phyloP scores from a whole-genome alignment of 1,140 invertebrate genomes.

The Eriosoma lanigerum region DNA sequence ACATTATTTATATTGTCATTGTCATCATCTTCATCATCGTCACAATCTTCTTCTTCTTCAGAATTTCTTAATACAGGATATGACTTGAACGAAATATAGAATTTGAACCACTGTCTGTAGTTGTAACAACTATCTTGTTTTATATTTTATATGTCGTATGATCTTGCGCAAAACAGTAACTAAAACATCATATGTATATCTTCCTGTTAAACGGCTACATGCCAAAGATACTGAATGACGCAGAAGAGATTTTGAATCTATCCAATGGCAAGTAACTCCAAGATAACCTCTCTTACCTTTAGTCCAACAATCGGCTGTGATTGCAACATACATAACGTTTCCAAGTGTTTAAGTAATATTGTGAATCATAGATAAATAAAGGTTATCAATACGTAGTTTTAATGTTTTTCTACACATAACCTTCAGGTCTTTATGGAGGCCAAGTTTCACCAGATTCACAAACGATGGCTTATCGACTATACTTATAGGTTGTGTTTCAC shows the following conservation, averaged over 20 bases:
- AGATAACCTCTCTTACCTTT: slow-evolving; percentile 32
- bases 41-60: neutral
- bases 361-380: slow-evolving; percentile 19
- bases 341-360: slow-evolving; percentile 26
- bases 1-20: neutral
- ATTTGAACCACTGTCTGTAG: neutral
- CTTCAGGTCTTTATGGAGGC: slow-evolving; percentile 14
- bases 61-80: neutral
- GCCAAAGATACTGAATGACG: slow-evolving; percentile 26
- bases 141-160: neutral
- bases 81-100: neutral
- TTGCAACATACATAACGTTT: slow-evolving; percentile 24
- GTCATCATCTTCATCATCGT: neutral
- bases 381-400: slow-evolving; percentile 25
- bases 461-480: slow-evolving; percentile 31
- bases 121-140: neutral
- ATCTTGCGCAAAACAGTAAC: slow-evolving; percentile 19
- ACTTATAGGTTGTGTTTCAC: slow-evolving; percentile 26
- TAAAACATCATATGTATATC: slow-evolving; percentile 19
- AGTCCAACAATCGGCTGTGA: slow-evolving; percentile 19
- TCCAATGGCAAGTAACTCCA: slow-evolving; percentile 28
- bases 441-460: slow-evolving; percentile 24
- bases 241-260: slow-evolving; percentile 23
- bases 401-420: slow-evolving; percentile 29
- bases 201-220: slow-evolving; percentile 1